Percentiles rank a stretch among this genome's conserved stretches.
Evolutionary conservation across 2,888 invertebrate genomes (phyloP).

Genomic region (Sphecodes monilicornis): DNA sequence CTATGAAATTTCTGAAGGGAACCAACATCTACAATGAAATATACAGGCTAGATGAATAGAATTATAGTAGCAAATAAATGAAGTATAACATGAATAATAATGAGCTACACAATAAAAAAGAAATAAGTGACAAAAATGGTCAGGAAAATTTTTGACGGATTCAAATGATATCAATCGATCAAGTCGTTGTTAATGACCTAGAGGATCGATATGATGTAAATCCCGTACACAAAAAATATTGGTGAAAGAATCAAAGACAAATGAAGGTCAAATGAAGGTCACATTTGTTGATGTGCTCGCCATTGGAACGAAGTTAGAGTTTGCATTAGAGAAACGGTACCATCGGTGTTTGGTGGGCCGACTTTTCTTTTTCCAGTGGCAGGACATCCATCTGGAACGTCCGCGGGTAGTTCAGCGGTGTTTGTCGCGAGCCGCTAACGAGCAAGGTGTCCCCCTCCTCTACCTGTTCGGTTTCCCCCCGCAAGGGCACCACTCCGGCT

Average conservation of each 20-base stretch:
- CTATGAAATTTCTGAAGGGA: too few species aligned
- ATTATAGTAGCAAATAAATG: too few species aligned
- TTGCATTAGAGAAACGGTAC: neutral
- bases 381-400: conserved; percentile 45
- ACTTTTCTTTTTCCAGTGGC: conserved; percentile 6
- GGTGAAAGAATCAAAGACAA: neutral
- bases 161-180: too few species aligned
- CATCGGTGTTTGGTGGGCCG: neutral
- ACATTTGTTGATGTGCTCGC: neutral
- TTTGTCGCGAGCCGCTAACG: conserved; percentile 84
- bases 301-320: neutral
- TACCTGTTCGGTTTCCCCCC: conserved; percentile 43
- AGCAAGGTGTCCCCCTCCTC: conserved; percentile 74
- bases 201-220: too few species aligned
- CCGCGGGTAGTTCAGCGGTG: conserved; percentile 71
- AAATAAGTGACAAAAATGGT: too few species aligned
- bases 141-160: too few species aligned
- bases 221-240: too few species aligned
- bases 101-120: too few species aligned
- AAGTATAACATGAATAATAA: too few species aligned
- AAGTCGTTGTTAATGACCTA: too few species aligned
- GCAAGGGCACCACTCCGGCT: conserved; percentile 75
- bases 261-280: neutral
- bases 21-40: too few species aligned
- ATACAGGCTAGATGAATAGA: too few species aligned